Conservation (phyloP, 2,113 vertebrate genomes). For the Semnornis frantzii region DNA sequence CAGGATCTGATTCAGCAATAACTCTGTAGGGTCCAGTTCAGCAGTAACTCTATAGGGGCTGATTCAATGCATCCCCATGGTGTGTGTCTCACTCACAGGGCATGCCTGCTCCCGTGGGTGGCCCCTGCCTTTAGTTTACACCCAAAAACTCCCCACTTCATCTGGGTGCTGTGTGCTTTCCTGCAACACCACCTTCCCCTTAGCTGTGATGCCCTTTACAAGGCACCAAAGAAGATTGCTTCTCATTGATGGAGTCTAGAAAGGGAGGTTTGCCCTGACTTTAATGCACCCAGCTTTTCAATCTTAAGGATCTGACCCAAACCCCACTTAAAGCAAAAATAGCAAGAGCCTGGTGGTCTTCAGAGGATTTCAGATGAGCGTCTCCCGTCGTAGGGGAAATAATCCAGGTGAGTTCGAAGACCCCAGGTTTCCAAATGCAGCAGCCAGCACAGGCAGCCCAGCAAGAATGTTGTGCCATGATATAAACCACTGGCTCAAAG, state of each 20-base stretch:
- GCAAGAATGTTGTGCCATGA: slow-evolving; percentile 14
- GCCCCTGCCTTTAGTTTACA: background rate
- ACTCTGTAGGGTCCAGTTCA: background rate
- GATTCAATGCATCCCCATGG: fast-evolving
- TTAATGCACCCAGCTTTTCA: background rate
- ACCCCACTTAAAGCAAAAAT: background rate
- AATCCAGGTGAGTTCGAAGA: slow-evolving; percentile 17
- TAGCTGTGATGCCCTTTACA: background rate
- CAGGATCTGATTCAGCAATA: background rate
- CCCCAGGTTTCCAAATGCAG: background rate
- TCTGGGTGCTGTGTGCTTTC: background rate
- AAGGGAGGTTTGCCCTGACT: background rate
- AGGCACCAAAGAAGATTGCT: background rate
- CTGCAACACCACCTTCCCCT: fast-evolving
- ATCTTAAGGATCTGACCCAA: background rate
- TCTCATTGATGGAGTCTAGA: background rate
- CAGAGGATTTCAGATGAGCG: fast-evolving
- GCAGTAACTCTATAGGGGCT: background rate
- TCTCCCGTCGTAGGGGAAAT: background rate
- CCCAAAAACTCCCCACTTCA: background rate
- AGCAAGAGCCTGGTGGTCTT: background rate
- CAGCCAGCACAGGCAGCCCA: background rate
- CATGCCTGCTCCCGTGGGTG: background rate
- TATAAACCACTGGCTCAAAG: background rate
- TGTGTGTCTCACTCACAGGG: background rate